Evolutionary conservation across 2,888 invertebrate species (phyloP), one percentile per base, ranked within the genome.

Genomic region (Andrena flavipes): DNA sequence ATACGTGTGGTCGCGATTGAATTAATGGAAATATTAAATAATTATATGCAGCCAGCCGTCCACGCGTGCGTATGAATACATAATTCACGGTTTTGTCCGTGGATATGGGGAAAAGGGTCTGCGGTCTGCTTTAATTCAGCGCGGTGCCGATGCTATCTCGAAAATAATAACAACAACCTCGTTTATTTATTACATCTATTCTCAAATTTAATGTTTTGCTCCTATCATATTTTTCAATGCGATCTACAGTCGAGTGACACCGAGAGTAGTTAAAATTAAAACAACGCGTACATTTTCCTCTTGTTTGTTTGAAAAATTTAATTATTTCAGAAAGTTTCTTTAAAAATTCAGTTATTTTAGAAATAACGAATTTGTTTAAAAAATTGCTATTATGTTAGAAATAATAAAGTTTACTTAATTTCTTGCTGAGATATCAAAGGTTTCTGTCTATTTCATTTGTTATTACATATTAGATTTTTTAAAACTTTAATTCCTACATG

Each of bases 31-130:
- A 73, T 79, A 73, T 67, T 73, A 74, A 81, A 79, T 74, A 70
- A 81, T 79, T 65, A 63, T 70, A 70, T 63, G 70, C 51, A 69
- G 67, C 64, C 80, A 73, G 72, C 29, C 70, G 75, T 68, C 33
- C 60, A 49, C 60, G 71, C 86, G 80, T 76, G 83, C 81, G 78
- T 76, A 79, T 69, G 86, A 86, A 88, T 89, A 86, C 83, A 88
- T 86, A 89, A 90, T 91, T 89, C 88, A 86, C 88, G 86, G 81
- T 85, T 78, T 78, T 79, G 74, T 85, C 82, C 86, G 81, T 80
- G 86, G 80, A 86, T 85, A 83, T 63, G 63, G 64, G 65, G 65
- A 79, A 81, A 71, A 62, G 67, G 63, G 71, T 67, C 75, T 65
- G 76, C 48, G 64, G 82, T 60, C 59, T 63, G 59, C 63, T 74